Evolutionary conservation across 2,797 vertebrate species (phyloP).

Genomic region (Trichosurus vulpecula): DNA sequence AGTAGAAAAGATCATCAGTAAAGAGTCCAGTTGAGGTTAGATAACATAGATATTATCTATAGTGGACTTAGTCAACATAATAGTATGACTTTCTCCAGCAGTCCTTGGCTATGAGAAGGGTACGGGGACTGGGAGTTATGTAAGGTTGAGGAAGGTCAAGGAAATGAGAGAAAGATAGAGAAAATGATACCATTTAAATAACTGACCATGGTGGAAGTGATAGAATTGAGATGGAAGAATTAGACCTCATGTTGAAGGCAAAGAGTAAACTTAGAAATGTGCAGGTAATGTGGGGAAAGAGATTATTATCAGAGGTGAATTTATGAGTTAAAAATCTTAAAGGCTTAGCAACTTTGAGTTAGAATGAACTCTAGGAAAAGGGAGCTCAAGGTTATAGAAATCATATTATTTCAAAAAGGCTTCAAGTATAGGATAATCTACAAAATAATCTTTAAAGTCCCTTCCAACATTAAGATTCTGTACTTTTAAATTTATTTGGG

Average conservation of each 20-base stretch:
- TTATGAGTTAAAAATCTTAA: neutral
- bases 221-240: neutral
- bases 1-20: too few species aligned
- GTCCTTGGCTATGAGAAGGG: too few species aligned
- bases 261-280: neutral
- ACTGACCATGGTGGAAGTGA: neutral
- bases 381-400: neutral
- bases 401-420: neutral
- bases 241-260: neutral
- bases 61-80: too few species aligned
- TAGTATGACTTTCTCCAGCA: too few species aligned
- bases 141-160: too few species aligned
- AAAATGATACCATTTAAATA: too few species aligned
- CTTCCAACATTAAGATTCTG: constrained; percentile 1
- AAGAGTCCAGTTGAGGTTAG: too few species aligned
- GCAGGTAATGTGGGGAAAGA: neutral
- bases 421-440: neutral
- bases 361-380: neutral
- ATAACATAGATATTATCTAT: too few species aligned
- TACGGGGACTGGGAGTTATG: too few species aligned
- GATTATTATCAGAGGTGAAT: neutral
- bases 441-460: neutral
- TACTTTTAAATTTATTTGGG: neutral
- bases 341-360: neutral
- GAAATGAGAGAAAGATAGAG: too few species aligned